These are phyloP conservation scores for Caradrina kadenii DNA, from an alignment of 2,888 invertebrate genomes.

Conservation along the genomic window DNA sequence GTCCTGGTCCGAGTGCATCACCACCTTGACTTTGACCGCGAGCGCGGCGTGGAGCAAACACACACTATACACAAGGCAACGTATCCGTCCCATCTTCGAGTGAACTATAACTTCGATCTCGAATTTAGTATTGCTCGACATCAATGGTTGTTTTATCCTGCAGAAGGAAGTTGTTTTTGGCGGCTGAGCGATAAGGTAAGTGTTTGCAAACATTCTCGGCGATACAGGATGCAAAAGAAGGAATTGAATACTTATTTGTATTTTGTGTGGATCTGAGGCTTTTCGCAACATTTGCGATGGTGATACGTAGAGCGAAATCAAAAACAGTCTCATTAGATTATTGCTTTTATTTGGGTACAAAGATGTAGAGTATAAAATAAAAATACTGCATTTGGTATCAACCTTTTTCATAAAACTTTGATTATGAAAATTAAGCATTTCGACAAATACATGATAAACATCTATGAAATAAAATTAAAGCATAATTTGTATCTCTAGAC, in stretches of 20 bases:
- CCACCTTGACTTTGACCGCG: slow-evolving; percentile 84
- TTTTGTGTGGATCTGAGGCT: slow-evolving; percentile 30
- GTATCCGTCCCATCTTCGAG: slow-evolving; percentile 70
- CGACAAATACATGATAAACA: slow-evolving; percentile 87
- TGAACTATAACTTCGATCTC: slow-evolving; percentile 42
- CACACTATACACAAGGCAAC: slow-evolving; percentile 65
- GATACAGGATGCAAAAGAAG: slow-evolving; percentile 62
- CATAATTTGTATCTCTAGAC: slow-evolving; percentile 85
- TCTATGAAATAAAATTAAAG: slow-evolving; percentile 89
- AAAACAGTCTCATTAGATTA: slow-evolving; percentile 77
- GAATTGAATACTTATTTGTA: slow-evolving; percentile 38
- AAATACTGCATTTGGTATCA: slow-evolving; percentile 90
- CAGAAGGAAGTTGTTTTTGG: slow-evolving; percentile 70
- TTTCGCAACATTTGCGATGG: slow-evolving; percentile 29
- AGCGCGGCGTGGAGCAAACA: slow-evolving; percentile 71
- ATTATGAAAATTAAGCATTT: slow-evolving; percentile 90
- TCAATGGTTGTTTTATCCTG: slow-evolving; percentile 52
- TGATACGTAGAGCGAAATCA: slow-evolving; percentile 55
- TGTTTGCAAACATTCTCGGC: slow-evolving; percentile 78
- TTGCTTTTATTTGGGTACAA: slow-evolving; percentile 90
- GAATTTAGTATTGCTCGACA: slow-evolving; percentile 35
- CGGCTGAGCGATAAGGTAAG: slow-evolving; percentile 72
- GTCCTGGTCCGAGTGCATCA: slow-evolving; percentile 84
- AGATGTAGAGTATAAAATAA: slow-evolving; percentile 90
- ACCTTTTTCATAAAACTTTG: slow-evolving; percentile 87